Base-by-base conservation (phyloP, 2,797 vertebrate species). In the Eidolon dupreanum region DNA sequence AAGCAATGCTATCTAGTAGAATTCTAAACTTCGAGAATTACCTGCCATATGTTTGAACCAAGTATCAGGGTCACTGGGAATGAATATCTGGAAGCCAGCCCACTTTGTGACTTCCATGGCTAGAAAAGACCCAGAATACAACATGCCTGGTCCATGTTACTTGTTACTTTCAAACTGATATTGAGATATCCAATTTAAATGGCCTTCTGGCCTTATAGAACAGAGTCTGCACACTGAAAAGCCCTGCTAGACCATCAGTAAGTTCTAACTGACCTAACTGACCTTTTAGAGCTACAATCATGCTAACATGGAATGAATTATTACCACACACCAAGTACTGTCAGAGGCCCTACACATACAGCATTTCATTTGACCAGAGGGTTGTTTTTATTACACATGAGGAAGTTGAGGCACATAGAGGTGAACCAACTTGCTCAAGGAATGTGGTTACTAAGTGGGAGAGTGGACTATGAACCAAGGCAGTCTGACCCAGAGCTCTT, bases 191-290 rank as follows among this genome's bases (percentile, higher is more conserved):
- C 33, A 4, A 22, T 5, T 33, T 33, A 31, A 31, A 31, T 1
- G 28, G 20, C 11, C 13, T 5, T 2, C 11, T 20, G 28, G 85
- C 19, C 43, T 71, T 46, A 1, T 3, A 16, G 43, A 38, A 81
- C 36, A 46, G n/a, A 87, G 59, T 22, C 41, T 17, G 10, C 71
- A 63, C 5, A 7, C 1, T 17, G 51, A 78, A 78, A 65, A 17
- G n/a, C 13, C 66, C 2, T 6, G n/a, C 46, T 7, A 13, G 33
- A 19, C 15, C 5, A 0, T 19, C 20, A 17, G 7, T 0, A 26
- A 24, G 10, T 19, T 65, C 77, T 59, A 33, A n/a, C 31, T 22
- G 0, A 26, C 15, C 53, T 22, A 36, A 36, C 3, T 12, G n/a
- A n/a, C 33, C 28, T n/a, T 22, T 31, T 7, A 6, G 22, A 78